phyloP scores from a whole-genome alignment of 2,113 vertebrate species.

The Chaetorhynchus papuensis region DNA sequence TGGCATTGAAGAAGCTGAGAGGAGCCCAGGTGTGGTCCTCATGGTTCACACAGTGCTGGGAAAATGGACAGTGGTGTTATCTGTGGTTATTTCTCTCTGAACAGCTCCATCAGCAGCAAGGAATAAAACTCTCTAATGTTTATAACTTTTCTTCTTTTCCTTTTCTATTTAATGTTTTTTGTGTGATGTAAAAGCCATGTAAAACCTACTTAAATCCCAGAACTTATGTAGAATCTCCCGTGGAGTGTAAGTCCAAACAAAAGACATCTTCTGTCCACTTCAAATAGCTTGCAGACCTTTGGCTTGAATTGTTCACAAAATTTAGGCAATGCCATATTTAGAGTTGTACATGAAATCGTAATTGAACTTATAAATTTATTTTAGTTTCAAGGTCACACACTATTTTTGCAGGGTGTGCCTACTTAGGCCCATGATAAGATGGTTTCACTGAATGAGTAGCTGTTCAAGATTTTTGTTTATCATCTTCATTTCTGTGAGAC shows the following conservation, averaged over 20 bases:
- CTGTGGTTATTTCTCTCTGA: not conserved
- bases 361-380: slow-evolving; percentile 26
- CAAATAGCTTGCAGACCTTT: not conserved
- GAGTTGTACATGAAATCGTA: not conserved
- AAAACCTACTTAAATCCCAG: not conserved
- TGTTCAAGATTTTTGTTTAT: slow-evolving; percentile 13
- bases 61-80: not conserved
- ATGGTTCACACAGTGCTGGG: not conserved
- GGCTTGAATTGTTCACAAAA: not conserved
- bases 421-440: slow-evolving; percentile 1
- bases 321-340: not conserved
- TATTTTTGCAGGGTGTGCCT: slow-evolving; percentile 50
- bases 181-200: not conserved
- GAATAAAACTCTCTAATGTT: not conserved
- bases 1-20: not conserved
- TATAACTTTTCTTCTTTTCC: not conserved
- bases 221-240: not conserved
- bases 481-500: slow-evolving; percentile 3
- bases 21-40: not conserved
- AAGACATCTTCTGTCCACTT: not conserved
- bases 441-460: slow-evolving; percentile 8
- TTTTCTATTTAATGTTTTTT: not conserved
- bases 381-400: not conserved
- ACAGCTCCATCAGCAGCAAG: not conserved
- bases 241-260: not conserved